Conservation (phyloP, 2,113 vertebrate genomes). For the Drymodes brunneopygia region DNA sequence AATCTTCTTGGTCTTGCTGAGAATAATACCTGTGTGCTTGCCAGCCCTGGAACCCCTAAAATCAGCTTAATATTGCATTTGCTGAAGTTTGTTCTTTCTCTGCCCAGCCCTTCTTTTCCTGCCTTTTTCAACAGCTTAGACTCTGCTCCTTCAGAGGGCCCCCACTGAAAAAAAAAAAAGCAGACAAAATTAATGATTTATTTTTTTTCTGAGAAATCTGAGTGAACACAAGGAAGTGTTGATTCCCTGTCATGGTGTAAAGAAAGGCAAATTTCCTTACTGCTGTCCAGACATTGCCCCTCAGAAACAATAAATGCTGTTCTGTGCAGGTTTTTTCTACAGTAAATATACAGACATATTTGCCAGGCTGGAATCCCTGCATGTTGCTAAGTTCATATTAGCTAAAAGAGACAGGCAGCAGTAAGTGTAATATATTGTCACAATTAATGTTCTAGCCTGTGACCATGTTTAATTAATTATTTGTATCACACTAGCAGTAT, state of each 20-base stretch:
- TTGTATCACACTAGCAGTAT: constrained; percentile 31
- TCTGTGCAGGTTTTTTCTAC: neutral
- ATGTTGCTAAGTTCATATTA: neutral
- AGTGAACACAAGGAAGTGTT: neutral
- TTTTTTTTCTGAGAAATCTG: neutral
- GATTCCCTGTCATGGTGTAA: neutral
- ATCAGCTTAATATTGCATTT: neutral
- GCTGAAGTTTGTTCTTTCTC: neutral
- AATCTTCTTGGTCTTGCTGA: constrained; percentile 15
- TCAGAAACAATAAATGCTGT: neutral
- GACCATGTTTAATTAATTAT: constrained; percentile 53
- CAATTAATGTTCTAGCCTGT: constrained; percentile 29
- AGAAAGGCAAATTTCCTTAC: neutral
- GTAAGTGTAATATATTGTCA: constrained; percentile 32
- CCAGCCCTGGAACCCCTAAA: neutral
- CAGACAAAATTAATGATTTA: neutral
- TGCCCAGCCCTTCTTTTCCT: neutral
- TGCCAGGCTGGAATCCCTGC: neutral
- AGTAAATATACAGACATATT: neutral
- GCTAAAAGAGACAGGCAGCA: constrained; percentile 2
- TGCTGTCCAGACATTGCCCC: neutral
- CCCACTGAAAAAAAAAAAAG: neutral
- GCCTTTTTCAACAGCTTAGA: neutral
- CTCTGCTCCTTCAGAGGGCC: neutral
- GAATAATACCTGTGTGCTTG: neutral